Percentiles rank a stretch among this genome's conserved stretches.
Conservation (phyloP, 2,113 vertebrate genomes). For the Nestor notabilis region DNA sequence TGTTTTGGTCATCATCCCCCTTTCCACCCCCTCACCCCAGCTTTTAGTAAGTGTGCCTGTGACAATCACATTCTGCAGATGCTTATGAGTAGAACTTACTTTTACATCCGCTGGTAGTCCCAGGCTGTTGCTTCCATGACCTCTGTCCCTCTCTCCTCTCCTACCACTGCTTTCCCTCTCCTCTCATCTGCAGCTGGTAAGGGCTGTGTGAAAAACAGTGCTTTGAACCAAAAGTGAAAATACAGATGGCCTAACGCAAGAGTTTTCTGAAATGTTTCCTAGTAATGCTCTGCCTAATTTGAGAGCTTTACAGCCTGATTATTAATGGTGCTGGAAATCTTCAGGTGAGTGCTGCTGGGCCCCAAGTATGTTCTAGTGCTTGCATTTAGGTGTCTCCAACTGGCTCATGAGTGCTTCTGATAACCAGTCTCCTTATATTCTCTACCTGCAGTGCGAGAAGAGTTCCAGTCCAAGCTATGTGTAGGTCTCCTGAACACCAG, state of each 20-base stretch:
- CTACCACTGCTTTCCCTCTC: accelerated
- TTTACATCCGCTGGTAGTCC: neutral
- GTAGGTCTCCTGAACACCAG: neutral
- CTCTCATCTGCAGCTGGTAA: neutral
- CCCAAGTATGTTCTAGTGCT: neutral
- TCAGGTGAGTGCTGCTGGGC: accelerated
- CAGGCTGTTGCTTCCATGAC: neutral
- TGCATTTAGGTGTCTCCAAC: neutral
- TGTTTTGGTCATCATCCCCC: neutral
- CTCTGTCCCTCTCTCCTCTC: neutral
- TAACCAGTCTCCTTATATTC: neutral
- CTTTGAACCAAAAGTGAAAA: neutral
- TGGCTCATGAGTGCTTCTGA: neutral
- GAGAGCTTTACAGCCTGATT: neutral
- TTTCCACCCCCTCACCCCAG: neutral
- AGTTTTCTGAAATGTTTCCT: neutral
- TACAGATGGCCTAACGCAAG: neutral
- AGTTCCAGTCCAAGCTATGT: neutral
- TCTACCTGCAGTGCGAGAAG: neutral
- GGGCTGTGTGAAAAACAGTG: neutral
- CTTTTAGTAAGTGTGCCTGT: neutral
- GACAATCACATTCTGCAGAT: neutral
- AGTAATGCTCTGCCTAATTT: neutral
- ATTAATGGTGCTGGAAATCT: neutral
- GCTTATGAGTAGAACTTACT: neutral